Conservation (phyloP, 2,113 vertebrate species). For the Puffinus mauretanicus region DNA sequence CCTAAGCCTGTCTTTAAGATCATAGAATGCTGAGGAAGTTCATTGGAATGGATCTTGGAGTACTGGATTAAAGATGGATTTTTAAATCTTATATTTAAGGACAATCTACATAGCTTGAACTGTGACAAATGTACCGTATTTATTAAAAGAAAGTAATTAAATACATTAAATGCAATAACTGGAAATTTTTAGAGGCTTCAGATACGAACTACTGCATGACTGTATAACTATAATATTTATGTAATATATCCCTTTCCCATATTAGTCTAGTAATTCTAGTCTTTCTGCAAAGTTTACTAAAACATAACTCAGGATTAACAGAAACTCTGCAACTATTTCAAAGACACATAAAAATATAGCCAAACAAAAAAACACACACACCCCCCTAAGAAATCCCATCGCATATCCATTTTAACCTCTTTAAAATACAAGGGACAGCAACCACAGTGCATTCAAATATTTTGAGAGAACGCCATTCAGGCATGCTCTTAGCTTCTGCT, state of each 20-base stretch:
- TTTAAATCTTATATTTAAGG: neutral
- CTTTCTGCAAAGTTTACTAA: neutral
- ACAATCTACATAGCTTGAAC: neutral
- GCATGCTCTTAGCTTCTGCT: neutral
- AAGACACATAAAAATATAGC: neutral
- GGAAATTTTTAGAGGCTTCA: neutral
- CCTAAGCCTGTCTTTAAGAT: neutral
- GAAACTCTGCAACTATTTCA: neutral
- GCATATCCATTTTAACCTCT: neutral
- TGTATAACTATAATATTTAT: neutral
- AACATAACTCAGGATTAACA: neutral
- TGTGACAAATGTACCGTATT: neutral
- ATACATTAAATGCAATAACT: neutral
- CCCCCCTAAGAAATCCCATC: fast-evolving
- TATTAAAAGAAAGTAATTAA: neutral
- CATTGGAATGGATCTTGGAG: neutral
- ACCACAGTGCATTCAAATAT: neutral
- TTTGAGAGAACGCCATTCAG: neutral
- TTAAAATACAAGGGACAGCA: neutral
- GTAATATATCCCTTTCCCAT: neutral
- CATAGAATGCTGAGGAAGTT: neutral
- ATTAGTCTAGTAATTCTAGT: neutral
- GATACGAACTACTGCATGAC: neutral
- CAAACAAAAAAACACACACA: neutral
- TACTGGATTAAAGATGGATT: neutral